Percentiles rank a stretch among this genome's conserved stretches.
These are phyloP conservation scores for Penaeus vannamei DNA, from an alignment of 1,140 invertebrate genomes.

Conservation along the genomic window DNA sequence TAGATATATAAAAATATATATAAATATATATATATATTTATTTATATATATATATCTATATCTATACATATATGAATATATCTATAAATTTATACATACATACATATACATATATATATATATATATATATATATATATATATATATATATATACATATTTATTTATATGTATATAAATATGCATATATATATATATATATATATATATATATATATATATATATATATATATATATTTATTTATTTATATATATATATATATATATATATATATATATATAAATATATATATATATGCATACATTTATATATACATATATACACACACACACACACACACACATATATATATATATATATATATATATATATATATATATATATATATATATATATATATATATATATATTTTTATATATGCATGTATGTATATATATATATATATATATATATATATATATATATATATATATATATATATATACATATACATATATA, in stretches of 20 bases:
- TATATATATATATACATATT: no score
- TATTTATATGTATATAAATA: slow-evolving; percentile 18
- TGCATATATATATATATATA: slow-evolving; percentile 1
- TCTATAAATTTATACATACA: neutral
- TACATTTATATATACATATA: neutral
- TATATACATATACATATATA: slow-evolving; percentile 17
- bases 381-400: slow-evolving; percentile 24
- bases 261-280: slow-evolving; percentile 1
- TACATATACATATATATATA: neutral
- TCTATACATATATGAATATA: neutral
- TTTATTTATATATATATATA: neutral
- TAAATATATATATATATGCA: slow-evolving; percentile 9
- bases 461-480: slow-evolving; percentile 21
- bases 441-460: slow-evolving; percentile 21
- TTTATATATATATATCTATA: slow-evolving; percentile 25
- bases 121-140: slow-evolving; percentile 23
- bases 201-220: slow-evolving; percentile 22
- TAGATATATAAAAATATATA: neutral
- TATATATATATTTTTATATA: slow-evolving; percentile 7
- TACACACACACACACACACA: neutral
- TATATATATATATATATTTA: slow-evolving; percentile 16
- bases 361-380: no score
- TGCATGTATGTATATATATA: slow-evolving; percentile 18
- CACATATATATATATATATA: no score
- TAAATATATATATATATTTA: no score